Percentiles rank a stretch among this genome's conserved stretches.
These are phyloP conservation scores for Lanius collurio DNA, from an alignment of 2,113 vertebrate species.

Conservation along the genomic window DNA sequence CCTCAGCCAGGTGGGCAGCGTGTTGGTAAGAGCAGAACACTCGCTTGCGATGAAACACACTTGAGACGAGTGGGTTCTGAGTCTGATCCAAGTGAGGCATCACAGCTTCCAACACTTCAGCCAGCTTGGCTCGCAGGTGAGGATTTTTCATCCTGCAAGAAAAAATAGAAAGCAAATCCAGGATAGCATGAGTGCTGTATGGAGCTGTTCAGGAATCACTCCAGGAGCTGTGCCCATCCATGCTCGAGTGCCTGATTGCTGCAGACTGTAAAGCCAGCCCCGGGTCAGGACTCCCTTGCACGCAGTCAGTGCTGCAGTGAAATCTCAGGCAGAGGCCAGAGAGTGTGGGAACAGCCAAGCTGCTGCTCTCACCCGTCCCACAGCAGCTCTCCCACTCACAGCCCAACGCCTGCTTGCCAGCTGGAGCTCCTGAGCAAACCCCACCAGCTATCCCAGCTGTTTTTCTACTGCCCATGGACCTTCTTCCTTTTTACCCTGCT, in stretches of 20 bases:
- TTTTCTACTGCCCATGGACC: neutral
- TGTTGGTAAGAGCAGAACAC: constrained; percentile 89
- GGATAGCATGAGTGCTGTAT: neutral
- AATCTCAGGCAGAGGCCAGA: neutral
- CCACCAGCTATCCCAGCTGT: neutral
- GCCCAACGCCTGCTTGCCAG: neutral
- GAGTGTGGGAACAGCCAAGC: neutral
- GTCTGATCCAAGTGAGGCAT: constrained; percentile 94
- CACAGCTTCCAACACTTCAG: constrained; percentile 95
- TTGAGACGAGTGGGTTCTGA: constrained; percentile 79
- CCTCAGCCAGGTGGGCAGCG: constrained; percentile 88
- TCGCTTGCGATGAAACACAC: constrained; percentile 90
- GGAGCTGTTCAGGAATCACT: neutral
- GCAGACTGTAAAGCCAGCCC: neutral
- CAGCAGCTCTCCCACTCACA: neutral
- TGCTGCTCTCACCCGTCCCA: neutral
- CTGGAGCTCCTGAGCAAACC: neutral
- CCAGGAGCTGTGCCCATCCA: neutral
- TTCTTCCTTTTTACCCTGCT: neutral
- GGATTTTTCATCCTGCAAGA: constrained; percentile 94
- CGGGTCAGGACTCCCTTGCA: neutral
- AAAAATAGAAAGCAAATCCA: neutral
- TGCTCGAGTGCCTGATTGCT: neutral
- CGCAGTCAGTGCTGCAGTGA: fast-evolving
- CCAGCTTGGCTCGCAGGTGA: constrained; percentile 93